Base-by-base conservation (phyloP, 2,888 invertebrate genomes). In the Coleophora flavipennella region DNA sequence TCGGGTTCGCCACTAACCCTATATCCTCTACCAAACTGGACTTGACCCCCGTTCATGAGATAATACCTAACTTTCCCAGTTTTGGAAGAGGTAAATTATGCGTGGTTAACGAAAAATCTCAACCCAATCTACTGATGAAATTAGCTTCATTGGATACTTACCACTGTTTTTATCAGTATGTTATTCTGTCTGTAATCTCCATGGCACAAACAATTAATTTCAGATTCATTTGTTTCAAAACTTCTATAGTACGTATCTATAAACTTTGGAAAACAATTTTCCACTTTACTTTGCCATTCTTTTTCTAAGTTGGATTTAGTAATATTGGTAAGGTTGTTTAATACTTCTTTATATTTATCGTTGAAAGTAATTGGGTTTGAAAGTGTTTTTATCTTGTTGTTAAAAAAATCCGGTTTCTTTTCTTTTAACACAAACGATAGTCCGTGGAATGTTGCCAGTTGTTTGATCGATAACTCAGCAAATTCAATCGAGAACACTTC, bases 111-210 rank as follows among this genome's bases (percentile, higher is more conserved):
- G n/a, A n/a, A n/a, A n/a, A n/a, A n/a, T n/a, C n/a, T n/a, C n/a
- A n/a, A n/a, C n/a, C n/a, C n/a, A n/a, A n/a, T n/a, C n/a, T 20
- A 6, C 3, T 20, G 6, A 20, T 20, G 6, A 20, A 20, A 20
- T 20, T 4, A 20, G 3, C 6, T 20, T 20, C 3, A 20, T 4
- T 20, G 3, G 6, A 20, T 35, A 56, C 57, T 53, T 55, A 65
- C 66, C 13, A 10, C 33, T 45, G 51, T 43, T 44, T 52, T 57
- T 20, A 54, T 35, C 32, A 67, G 36, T 14, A 67, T 49, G 41
- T 67, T 65, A 39, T 56, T 62, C 31, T 58, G 50, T 43, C 59
- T 54, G 34, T 50, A 67, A 46, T 67, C 64, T 2, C 62, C 62
- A 38, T 65, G 64, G 13, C 55, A 53, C 12, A 65, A 39, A 33